These are phyloP conservation scores for Sarcophilus harrisii DNA, from an alignment of 2,797 vertebrate genomes.

Conservation along the genomic window DNA sequence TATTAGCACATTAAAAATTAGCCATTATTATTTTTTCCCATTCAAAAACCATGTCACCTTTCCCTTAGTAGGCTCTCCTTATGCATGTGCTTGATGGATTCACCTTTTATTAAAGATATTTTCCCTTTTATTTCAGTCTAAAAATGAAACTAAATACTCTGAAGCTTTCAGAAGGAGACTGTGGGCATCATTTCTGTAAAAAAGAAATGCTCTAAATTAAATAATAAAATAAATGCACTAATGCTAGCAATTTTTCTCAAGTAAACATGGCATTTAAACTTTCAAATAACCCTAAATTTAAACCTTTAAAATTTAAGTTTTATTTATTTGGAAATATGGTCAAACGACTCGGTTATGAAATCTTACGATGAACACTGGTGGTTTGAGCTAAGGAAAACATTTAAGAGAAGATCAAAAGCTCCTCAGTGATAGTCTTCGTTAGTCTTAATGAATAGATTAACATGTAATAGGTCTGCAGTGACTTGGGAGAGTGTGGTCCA, in stretches of 20 bases:
- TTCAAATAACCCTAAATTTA: too few relatives aligned
- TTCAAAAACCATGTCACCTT: neutral
- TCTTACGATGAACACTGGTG: slow-evolving; percentile 4
- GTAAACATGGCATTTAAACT: slow-evolving; percentile 14
- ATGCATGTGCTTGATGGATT: slow-evolving; percentile 35
- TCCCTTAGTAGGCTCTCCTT: neutral
- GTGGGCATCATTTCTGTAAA: neutral
- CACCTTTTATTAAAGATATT: slow-evolving; percentile 26
- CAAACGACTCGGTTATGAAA: slow-evolving; percentile 48
- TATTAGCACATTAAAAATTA: neutral
- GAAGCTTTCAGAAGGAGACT: neutral
- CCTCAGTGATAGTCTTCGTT: neutral
- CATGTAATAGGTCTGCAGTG: neutral
- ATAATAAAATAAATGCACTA: neutral
- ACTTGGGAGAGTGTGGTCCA: neutral
- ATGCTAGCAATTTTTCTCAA: slow-evolving; percentile 35
- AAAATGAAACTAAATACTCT: neutral
- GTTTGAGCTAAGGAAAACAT: slow-evolving; percentile 28
- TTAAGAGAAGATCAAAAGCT: slow-evolving; percentile 22
- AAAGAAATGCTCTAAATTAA: slow-evolving; percentile 21
- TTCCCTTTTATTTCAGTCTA: slow-evolving; percentile 4
- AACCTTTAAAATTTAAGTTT: too few relatives aligned
- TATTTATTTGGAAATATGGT: neutral
- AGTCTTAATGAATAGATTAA: neutral
- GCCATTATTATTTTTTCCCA: neutral